Percentiles rank a stretch among this genome's conserved stretches.
Evolutionary conservation across 2,888 invertebrate genomes (phyloP).

Genomic region (Rhaphigaster nebulosa): DNA sequence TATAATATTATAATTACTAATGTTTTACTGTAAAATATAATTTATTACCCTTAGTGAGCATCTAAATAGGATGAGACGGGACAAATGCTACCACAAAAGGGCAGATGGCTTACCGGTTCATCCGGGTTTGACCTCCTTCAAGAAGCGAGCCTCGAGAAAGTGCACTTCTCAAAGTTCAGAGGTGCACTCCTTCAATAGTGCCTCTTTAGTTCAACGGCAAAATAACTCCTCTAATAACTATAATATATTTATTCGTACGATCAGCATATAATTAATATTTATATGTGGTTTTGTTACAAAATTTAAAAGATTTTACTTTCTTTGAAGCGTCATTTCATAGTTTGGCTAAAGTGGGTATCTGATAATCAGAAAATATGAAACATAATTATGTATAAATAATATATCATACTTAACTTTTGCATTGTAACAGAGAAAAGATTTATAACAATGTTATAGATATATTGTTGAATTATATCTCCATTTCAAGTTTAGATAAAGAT

Average conservation of each 20-base stretch:
- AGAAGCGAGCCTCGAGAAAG: neutral
- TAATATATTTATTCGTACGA: neutral
- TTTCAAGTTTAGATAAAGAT: too few species aligned
- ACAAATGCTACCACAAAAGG: slow-evolving; percentile 2
- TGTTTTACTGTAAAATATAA: neutral
- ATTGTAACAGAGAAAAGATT: too few species aligned
- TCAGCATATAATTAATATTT: neutral
- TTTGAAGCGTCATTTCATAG: neutral
- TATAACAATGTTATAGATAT: too few species aligned
- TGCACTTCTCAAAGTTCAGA: slow-evolving; percentile 43
- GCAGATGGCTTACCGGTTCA: slow-evolving; percentile 22
- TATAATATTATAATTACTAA: neutral
- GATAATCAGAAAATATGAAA: too few species aligned
- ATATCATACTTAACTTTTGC: too few species aligned
- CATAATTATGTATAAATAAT: too few species aligned
- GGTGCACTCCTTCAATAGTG: slow-evolving; percentile 27
- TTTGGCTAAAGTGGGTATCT: too few species aligned
- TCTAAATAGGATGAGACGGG: neutral
- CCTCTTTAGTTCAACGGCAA: neutral
- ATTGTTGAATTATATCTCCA: too few species aligned
- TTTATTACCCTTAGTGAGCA: neutral
- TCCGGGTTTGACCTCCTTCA: slow-evolving; percentile 41
- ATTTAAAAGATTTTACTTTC: neutral
- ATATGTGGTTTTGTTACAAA: neutral
- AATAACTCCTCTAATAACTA: neutral